Evolutionary conservation across 1,140 invertebrate genomes (phyloP), one percentile per base, ranked within the genome.

Genomic region (Drosophila tani): DNA sequence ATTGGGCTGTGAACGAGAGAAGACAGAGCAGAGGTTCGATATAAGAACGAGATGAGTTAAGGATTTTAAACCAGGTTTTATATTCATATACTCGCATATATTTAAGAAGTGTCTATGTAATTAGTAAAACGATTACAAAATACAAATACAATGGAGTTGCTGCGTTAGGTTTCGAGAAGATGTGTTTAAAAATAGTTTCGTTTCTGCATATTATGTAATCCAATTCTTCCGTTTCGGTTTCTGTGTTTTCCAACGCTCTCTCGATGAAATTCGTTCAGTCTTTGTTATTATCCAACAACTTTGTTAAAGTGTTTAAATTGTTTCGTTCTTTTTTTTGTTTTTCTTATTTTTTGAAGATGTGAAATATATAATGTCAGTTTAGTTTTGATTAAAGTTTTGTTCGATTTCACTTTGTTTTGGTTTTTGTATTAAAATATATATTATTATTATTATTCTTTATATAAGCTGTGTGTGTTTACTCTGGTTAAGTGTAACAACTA

Each of bases 221-320:
- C 7, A 58, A 35, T 32, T 2, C 8, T 8, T 32, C 8, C 8
- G 7, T 35, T 35, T 11, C 32, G 9, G 32, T 35, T 81, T 29
- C 50, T 75, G 75, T 59, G 59, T 35, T 75, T 59, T 46, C 35
- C 56, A 70, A 62, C 50, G 69, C 58, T 64, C 51, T 68, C 60
- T 70, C 60, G 27, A 82, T 82, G 60, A 74, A 80, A 75, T 82
- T 81, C 70, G 80, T 86, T 91, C 82, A 91, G 86, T 91, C 87
- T 91, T 91, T 80, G 82, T 86, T 86, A 86, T 79, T 91, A 86
- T 69, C 86, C 57, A 90, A 80, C 70, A 82, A 86, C 67, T 82
- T 78, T 66, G 73, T 88, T 83, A 88, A 75, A 75, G 58, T 70
- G 69, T 71, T 79, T 53, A 5, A 63, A 43, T 62, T 59, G 45